Base-by-base conservation (phyloP, 2,888 invertebrate genomes). In the Phorcus lineatus region DNA sequence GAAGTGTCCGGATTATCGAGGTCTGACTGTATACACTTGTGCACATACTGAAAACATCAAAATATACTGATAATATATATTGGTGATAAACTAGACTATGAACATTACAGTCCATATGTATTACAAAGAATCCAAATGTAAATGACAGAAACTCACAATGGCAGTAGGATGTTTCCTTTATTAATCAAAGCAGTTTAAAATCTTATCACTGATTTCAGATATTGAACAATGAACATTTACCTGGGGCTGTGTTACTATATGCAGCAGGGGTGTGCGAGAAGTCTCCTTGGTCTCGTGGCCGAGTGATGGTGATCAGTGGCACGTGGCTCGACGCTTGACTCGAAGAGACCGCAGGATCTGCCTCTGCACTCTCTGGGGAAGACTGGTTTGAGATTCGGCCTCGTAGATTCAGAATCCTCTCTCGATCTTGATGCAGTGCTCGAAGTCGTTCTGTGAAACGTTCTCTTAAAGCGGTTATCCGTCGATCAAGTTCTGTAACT, bases 381-480 rank as follows among this genome's bases (percentile, higher is more conserved):
- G 54, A 54, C 74, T 79, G 74, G 57, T 40, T 57, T 28, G 81
- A 82, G 52, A 84, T 84, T 16, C 86, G 57, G 9, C 81, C 81
- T 53, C 87, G 77, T 74, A 86, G 57, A 77, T 57, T 82, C 24
- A 82, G 82, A 28, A 84, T 84, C 17, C 86, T 55, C 13, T 82
- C 81, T 28, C 87, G 79, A 74, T 87, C 86, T 52, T 83, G 84
- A 28, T 88, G 85, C 53, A 90, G 74, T 9, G 85, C 84, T 47
- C 84, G 80, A 19, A 89, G 75, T 78, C 88, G 86, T 24, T 87
- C 83, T 74, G 87, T 88, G 79, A 89, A 90, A 53, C 84, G 87
- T 53, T 89, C 87, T 24, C 88, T 80, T 76, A 90, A 81, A 7
- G 85, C 85, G 24, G 83, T 87, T n/a, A 90, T 88, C 66, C 90